A percentile compares a stretch with the other conserved stretches of the same genome.
Conservation (phyloP, 1,140 invertebrate species). For the Leptopilina clavipes region DNA sequence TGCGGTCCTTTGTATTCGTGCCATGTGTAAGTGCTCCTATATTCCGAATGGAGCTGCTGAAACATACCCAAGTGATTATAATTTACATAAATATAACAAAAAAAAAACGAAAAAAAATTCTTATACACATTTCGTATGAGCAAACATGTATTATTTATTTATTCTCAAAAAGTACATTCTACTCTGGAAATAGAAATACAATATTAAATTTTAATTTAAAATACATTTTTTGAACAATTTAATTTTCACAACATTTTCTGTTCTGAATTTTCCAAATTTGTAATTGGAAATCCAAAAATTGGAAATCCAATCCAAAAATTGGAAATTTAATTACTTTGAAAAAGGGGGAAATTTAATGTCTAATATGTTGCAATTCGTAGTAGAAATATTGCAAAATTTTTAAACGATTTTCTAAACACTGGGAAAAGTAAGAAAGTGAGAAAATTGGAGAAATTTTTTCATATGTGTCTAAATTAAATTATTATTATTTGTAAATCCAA, state of each 20-base stretch:
- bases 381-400: not conserved
- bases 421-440: not conserved
- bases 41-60: slow-evolving; percentile 91
- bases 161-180: too few relatives aligned
- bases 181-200: too few relatives aligned
- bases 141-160: too few relatives aligned
- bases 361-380: not conserved
- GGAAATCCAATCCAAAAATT: too few relatives aligned
- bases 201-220: too few relatives aligned
- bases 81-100: too few relatives aligned
- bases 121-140: too few relatives aligned
- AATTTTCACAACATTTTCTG: too few relatives aligned
- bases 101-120: too few relatives aligned
- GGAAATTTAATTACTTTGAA: not conserved
- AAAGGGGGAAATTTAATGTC: not conserved
- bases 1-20: slow-evolving; percentile 88
- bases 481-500: not conserved
- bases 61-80: slow-evolving; percentile 65
- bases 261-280: too few relatives aligned
- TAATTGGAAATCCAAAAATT: too few relatives aligned
- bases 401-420: not conserved
- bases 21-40: slow-evolving; percentile 94
- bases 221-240: too few relatives aligned
- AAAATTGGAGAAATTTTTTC: not conserved
- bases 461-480: not conserved